Base-by-base conservation (phyloP, 2,888 invertebrate species). In the Hecatera dysodea region DNA sequence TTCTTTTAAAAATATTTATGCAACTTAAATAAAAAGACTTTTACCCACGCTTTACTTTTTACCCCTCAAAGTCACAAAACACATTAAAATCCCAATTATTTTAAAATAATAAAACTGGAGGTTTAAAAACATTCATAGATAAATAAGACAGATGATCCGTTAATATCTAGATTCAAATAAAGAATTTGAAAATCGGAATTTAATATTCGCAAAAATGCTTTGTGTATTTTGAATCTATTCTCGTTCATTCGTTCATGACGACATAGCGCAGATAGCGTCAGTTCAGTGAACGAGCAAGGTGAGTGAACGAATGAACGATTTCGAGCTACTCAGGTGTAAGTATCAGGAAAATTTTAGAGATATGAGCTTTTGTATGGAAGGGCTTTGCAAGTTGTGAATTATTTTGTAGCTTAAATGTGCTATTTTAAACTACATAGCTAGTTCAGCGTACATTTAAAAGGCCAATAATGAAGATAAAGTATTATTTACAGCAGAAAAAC, bases 231-330 rank as follows among this genome's bases (percentile, higher is more conserved):
- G 67, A 66, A 69, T 77, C 72, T 73, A 77, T 84, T 77, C 79
- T 78, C 79, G 72, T 84, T 85, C 84, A 83, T 84, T 83, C 83
- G 67, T 71, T 83, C 75, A 73, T 77, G 70, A 72, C 67, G 83
- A 75, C 82, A 75, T 66, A 71, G 67, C 65, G 44, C 52, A 76
- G 84, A 84, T 85, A 83, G 70, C 68, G 71, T 70, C 85, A 81
- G 80, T 80, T 84, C 86, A 85, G 52, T 85, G 82, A 84, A 83
- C 86, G 84, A 78, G 76, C 36, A 82, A 83, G 84, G 84, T 80
- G 72, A 78, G 79, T 77, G 83, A 72, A 75, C 83, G 82, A 84
- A 75, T 80, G 86, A 83, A 82, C 67, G 76, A 71, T 70, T 84
- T 70, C 56, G 52, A 81, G 75, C 63, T 67, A 85, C 63, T 80